Evolutionary conservation across 2,113 vertebrate genomes (phyloP).

Genomic region (Oncorhynchus tshawytscha): DNA sequence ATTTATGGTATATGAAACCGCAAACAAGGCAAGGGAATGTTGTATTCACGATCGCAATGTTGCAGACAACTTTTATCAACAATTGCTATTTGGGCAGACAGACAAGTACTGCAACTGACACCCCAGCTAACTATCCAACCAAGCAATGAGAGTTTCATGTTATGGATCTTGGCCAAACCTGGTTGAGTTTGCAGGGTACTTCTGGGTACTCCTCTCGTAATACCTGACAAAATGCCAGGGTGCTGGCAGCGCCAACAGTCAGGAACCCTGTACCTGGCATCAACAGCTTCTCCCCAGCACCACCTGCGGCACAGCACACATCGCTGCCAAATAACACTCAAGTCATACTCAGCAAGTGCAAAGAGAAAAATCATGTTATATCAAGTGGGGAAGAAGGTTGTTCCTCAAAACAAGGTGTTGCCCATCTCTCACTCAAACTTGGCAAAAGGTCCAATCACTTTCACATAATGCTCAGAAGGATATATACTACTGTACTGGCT

Average conservation of each 20-base stretch:
- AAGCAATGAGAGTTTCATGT: background rate
- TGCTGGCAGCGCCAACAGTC: conserved; percentile 78
- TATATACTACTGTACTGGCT: background rate
- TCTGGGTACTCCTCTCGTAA: conserved; percentile 80
- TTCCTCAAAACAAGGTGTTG: background rate
- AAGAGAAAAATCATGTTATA: background rate
- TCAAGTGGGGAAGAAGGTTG: background rate
- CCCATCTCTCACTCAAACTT: too few species aligned
- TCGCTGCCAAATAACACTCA: background rate
- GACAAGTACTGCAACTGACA: too few species aligned
- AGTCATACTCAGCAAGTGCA: background rate
- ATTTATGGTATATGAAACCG: background rate
- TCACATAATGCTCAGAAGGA: background rate
- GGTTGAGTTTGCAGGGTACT: conserved; percentile 78
- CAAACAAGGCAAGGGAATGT: background rate
- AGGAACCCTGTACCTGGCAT: conserved; percentile 86
- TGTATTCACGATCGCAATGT: too few species aligned
- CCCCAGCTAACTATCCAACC: background rate
- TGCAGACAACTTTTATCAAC: too few species aligned
- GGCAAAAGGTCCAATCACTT: too few species aligned
- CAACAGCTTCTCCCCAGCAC: conserved; percentile 79
- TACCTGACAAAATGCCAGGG: conserved; percentile 79
- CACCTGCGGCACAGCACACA: conserved; percentile 60
- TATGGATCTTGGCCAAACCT: conserved; percentile 63
- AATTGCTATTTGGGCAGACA: too few species aligned